Percentiles rank a stretch among this genome's conserved stretches.
phyloP scores from a whole-genome alignment of 2,113 vertebrate genomes.

The Ophiodon elongatus region DNA sequence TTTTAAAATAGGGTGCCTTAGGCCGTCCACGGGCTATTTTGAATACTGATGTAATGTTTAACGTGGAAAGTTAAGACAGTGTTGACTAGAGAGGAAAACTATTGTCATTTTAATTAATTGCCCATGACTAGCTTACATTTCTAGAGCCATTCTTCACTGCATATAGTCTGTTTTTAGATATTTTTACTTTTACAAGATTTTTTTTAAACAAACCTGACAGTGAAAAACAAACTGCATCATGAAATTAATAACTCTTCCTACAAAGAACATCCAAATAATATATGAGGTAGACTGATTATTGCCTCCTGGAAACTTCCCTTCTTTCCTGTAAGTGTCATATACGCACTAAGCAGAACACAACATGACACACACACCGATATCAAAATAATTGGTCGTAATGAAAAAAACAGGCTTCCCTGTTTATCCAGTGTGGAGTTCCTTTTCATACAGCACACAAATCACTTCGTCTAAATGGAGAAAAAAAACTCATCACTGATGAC shows the following conservation, averaged over 20 bases:
- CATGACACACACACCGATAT: not conserved
- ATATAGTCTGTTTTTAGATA: not conserved
- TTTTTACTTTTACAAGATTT: not conserved
- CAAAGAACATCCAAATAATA: not conserved
- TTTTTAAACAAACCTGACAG: not conserved
- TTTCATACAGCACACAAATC: not conserved
- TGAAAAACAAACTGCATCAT: not conserved
- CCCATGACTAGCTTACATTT: not conserved
- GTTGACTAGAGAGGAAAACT: not conserved
- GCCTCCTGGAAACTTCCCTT: not conserved
- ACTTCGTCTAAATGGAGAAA: not conserved
- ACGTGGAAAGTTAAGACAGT: slow-evolving; percentile 18
- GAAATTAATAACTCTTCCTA: not conserved
- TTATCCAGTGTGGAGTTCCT: not conserved
- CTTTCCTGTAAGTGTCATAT: not conserved
- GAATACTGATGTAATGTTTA: slow-evolving; percentile 24
- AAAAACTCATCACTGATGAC: not conserved
- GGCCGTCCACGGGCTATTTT: not conserved
- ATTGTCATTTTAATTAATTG: slow-evolving; percentile 5
- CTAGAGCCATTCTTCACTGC: not conserved
- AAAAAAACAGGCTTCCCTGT: not conserved
- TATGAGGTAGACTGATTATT: not conserved
- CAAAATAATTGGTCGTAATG: not conserved
- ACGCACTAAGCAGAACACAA: not conserved
- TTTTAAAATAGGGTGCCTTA: slow-evolving; percentile 3